These are phyloP conservation scores for Falco novaeseelandiae DNA, from an alignment of 2,797 vertebrate species.

Conservation along the genomic window DNA sequence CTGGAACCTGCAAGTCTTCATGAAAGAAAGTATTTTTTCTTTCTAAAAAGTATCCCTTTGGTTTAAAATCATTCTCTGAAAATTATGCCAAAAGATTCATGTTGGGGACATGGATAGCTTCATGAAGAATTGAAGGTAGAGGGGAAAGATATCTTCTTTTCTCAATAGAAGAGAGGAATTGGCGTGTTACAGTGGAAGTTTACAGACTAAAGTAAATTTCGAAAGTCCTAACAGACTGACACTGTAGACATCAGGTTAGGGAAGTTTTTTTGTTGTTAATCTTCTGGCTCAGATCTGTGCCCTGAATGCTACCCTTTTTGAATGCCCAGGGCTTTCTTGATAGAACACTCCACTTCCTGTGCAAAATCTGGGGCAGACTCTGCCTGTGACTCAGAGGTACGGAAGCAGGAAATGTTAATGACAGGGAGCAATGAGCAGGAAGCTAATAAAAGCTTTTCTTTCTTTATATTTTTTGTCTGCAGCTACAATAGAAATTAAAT, in stretches of 20 bases:
- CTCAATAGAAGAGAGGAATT: neutral
- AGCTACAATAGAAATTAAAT: neutral
- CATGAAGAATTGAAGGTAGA: neutral
- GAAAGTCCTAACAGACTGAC: neutral
- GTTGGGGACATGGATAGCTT: neutral
- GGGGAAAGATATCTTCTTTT: neutral
- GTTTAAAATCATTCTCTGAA: neutral
- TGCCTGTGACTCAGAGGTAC: neutral
- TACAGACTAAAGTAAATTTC: neutral
- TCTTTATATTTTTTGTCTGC: neutral
- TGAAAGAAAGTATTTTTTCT: neutral
- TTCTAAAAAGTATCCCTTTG: neutral
- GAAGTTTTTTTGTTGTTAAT: neutral
- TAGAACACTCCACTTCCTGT: neutral
- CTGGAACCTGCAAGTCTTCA: neutral
- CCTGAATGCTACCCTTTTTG: neutral
- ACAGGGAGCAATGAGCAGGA: neutral
- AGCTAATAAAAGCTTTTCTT: neutral
- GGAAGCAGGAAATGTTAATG: neutral
- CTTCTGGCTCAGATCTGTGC: neutral
- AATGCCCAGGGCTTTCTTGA: neutral
- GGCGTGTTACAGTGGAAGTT: neutral
- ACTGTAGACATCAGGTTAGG: neutral
- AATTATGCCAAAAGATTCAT: neutral
- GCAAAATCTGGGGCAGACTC: neutral